Conservation (phyloP, 2,113 vertebrate genomes). For the Phrynosoma blainvillii region DNA sequence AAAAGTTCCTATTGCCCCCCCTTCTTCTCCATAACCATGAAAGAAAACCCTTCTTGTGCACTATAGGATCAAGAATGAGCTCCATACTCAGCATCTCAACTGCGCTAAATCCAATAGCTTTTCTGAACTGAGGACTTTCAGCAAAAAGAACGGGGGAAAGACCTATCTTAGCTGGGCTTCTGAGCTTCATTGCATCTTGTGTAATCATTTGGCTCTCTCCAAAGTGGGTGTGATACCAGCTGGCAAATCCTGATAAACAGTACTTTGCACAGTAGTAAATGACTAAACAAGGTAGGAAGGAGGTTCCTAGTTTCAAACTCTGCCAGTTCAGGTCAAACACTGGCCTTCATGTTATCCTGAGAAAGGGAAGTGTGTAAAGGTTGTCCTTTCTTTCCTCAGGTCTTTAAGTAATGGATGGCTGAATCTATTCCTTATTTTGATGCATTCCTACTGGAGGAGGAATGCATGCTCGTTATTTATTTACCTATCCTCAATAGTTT, state of each 20-base stretch:
- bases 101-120: not conserved
- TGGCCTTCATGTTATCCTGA: not conserved
- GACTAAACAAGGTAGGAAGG: not conserved
- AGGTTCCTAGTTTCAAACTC: not conserved
- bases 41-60: not conserved
- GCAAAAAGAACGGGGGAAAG: not conserved
- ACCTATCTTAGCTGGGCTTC: not conserved
- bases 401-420: not conserved
- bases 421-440: not conserved
- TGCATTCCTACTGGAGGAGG: not conserved
- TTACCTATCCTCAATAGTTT: not conserved
- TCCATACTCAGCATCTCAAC: not conserved
- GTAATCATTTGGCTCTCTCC: not conserved
- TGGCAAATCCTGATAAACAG: not conserved
- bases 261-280: not conserved
- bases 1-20: not conserved
- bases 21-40: not conserved
- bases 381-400: not conserved
- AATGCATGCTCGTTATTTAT: not conserved
- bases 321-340: not conserved
- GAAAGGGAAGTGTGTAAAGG: not conserved
- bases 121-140: not conserved
- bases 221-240: not conserved
- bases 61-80: not conserved
- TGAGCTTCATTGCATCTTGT: not conserved